Percentiles rank a stretch among this genome's conserved stretches.
phyloP scores from a whole-genome alignment of 2,797 vertebrate species.

The Liasis olivaceus region DNA sequence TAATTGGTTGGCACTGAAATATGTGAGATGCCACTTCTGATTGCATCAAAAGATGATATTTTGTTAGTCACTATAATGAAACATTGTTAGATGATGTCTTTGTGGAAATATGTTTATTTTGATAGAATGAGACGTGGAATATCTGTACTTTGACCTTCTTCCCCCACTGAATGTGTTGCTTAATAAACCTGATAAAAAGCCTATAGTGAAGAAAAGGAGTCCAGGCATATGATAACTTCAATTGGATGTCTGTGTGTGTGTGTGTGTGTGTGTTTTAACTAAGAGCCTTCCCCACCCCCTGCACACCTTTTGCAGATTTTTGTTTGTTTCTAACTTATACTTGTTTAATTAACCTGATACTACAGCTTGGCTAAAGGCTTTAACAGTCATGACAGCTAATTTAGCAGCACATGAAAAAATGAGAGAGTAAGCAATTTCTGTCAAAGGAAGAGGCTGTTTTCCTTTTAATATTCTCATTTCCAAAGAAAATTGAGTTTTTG shows the following conservation, averaged over 20 bases:
- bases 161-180: neutral
- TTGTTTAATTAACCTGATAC: neutral
- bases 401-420: neutral
- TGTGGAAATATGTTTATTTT: conserved; percentile 26
- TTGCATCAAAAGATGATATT: conserved; percentile 44
- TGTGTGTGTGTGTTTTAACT: neutral
- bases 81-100: conserved; percentile 33
- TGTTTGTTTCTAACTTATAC: conserved; percentile 3
- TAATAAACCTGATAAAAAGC: conserved; percentile 32
- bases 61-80: conserved; percentile 24
- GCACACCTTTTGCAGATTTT: neutral
- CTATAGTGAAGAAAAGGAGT: neutral
- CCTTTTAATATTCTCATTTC: conserved; percentile 19
- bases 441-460: neutral
- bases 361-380: neutral
- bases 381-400: neutral
- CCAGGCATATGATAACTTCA: conserved; percentile 1
- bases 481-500: conserved; percentile 5
- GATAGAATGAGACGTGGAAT: conserved; percentile 32
- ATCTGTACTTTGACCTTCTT: neutral
- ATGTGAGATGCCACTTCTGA: conserved; percentile 34
- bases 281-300: neutral
- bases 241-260: neutral
- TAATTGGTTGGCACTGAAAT: conserved; percentile 50
- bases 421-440: conserved; percentile 11